Conservation (phyloP, 2,113 vertebrate genomes). For the Siphamia tubifer region DNA sequence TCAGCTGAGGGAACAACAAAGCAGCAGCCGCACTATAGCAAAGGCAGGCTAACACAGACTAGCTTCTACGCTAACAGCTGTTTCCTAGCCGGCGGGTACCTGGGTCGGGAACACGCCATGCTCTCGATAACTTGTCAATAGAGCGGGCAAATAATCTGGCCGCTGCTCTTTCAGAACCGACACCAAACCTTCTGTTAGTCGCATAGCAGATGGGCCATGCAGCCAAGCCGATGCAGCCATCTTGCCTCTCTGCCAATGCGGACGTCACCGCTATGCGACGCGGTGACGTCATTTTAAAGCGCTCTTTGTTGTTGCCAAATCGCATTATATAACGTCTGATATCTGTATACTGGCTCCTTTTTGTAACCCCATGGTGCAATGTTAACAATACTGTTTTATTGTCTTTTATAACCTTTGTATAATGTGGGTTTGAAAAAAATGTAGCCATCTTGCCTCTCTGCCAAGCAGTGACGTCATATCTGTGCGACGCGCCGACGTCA, state of each 20-base stretch:
- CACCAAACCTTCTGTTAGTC: conserved; percentile 77
- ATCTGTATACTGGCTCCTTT: too few species aligned
- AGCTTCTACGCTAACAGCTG: not conserved
- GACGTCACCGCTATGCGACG: conserved; percentile 50
- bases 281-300: not conserved
- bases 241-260: conserved; percentile 33
- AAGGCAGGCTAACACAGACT: not conserved
- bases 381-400: too few species aligned
- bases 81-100: conserved; percentile 40
- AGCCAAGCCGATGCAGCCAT: conserved; percentile 79
- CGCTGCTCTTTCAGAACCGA: conserved; percentile 77
- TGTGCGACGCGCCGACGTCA: conserved; percentile 5
- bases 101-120: conserved; percentile 76
- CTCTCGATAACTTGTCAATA: conserved; percentile 76
- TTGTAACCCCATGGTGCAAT: too few species aligned
- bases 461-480: conserved; percentile 35
- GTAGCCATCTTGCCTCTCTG: conserved; percentile 75
- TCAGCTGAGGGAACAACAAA: conserved; percentile 11
- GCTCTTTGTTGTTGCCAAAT: conserved; percentile 8
- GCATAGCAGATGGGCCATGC: conserved; percentile 74
- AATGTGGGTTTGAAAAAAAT: too few species aligned
- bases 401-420: too few species aligned
- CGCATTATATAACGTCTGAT: too few species aligned
- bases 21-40: not conserved
- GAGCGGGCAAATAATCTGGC: conserved; percentile 69